Base-by-base conservation (phyloP, 2,797 vertebrate genomes). In the Myotis findleyi region DNA sequence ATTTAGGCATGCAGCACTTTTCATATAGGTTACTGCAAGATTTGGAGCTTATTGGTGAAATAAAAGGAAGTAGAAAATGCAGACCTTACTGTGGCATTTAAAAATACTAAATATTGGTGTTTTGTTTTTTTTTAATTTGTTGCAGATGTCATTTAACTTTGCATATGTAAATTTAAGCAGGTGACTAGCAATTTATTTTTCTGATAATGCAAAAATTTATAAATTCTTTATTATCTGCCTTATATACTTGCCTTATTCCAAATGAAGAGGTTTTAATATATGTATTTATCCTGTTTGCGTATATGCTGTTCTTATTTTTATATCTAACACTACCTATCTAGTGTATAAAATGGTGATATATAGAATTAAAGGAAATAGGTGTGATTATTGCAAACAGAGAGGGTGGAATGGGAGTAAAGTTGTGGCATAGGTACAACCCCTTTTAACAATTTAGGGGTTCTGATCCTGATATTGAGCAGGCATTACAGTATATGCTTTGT, bases 11-110 rank as follows among this genome's bases (percentile, higher is more conserved):
- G 76, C 17, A 86, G 14, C 44, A 21, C 69, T 95, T 95, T 84
- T 86, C 25, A 36, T 64, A 27, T 9, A 84, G 81, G 82, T 75
- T 6, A 5, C 18, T 49, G 51, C 18, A 89, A 64, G n/a, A 5
- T 77, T 85, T 86, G 68, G 41, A 80, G 62, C 83, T 89, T 95
- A 73, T 87, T 79, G 96, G 49, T 94, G 85, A 95, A 95, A 91
- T 93, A 95, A 95, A 89, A 20, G 33, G 33, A 77, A 93, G 38
- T 3, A 77, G 75, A 94, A 95, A 89, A 81, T 64, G 23, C 36
- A 93, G 64, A 90, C n/a, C 17, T 72, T 84, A 72, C 41, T 57
- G 27, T 85, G 75, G 21, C 38, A 69, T 36, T 82, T 77, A 89
- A 95, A 36, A 76, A 6, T 59, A 69, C 30, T 87, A 36, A 81